These are phyloP conservation scores for Tauraco erythrolophus DNA, from an alignment of 2,113 vertebrate species.

Conservation along the genomic window DNA sequence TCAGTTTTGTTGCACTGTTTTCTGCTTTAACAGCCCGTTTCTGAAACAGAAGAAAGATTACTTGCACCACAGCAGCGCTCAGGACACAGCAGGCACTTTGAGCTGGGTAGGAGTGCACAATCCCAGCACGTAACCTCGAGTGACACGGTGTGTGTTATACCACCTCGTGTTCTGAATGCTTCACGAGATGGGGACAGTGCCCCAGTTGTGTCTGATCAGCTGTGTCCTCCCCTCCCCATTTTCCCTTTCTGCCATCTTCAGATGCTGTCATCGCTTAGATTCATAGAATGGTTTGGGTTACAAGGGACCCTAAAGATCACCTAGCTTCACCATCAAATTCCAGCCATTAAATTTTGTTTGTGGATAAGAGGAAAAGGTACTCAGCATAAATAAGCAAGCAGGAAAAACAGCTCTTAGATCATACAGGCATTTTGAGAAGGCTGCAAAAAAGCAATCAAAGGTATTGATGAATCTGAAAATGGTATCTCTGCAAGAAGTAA, in stretches of 20 bases:
- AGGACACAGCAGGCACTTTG: background rate
- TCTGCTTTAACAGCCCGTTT: constrained; percentile 90
- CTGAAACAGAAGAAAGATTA: constrained; percentile 62
- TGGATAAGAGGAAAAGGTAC: background rate
- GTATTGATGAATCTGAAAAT: background rate
- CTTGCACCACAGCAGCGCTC: background rate
- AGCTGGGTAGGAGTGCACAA: accelerated
- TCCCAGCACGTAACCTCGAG: background rate
- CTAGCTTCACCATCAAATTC: no score
- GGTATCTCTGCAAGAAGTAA: background rate
- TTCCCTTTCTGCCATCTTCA: background rate
- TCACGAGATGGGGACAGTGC: background rate
- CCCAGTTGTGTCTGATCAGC: background rate
- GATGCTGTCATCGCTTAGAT: background rate
- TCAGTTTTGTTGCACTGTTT: constrained; percentile 78
- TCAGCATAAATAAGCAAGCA: background rate
- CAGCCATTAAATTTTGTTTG: background rate
- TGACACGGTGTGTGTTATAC: accelerated
- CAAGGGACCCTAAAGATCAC: no score
- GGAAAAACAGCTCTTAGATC: background rate
- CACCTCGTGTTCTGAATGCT: accelerated
- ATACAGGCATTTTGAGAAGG: background rate
- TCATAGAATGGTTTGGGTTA: no score
- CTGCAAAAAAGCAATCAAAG: background rate
- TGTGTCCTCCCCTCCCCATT: background rate